phyloP scores from a whole-genome alignment of 2,888 invertebrate genomes.

The Phortica okadai region DNA sequence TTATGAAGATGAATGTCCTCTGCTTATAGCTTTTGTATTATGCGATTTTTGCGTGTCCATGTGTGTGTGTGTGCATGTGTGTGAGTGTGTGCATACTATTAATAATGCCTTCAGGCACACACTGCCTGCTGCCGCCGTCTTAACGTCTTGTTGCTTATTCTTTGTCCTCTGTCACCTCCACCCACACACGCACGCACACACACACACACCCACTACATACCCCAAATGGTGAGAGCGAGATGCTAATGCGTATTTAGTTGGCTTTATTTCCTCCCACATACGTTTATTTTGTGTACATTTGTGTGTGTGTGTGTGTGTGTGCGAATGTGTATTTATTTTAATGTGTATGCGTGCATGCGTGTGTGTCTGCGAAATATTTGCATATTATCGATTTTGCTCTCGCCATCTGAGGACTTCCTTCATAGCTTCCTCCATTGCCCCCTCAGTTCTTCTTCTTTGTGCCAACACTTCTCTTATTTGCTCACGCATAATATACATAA shows the following conservation, averaged over 20 bases:
- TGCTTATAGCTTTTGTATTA: constrained; percentile 64
- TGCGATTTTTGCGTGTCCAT: constrained; percentile 43
- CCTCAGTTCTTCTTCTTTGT: constrained; percentile 16
- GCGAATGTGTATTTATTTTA: constrained; percentile 26
- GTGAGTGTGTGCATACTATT: constrained; percentile 59
- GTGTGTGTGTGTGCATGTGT: constrained; percentile 25
- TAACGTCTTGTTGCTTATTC: constrained; percentile 42
- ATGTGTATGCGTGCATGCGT: constrained; percentile 32
- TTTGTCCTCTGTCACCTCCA: constrained; percentile 31
- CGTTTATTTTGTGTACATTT: constrained; percentile 42
- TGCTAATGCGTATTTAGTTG: constrained; percentile 70
- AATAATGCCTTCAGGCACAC: constrained; percentile 69
- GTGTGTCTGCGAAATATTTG: constrained; percentile 52
- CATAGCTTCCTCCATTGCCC: neutral
- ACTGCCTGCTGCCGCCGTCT: neutral
- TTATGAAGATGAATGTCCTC: constrained; percentile 67
- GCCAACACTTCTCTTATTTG: neutral
- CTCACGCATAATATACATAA: constrained; percentile 6
- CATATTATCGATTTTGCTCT: constrained; percentile 63
- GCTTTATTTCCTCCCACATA: constrained; percentile 44
- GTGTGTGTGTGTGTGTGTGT: constrained; percentile 30
- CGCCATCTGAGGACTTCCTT: constrained; percentile 20
- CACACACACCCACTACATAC: neutral
- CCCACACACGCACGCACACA: neutral
- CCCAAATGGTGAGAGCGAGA: constrained; percentile 52